Evolutionary conservation across 2,888 invertebrate genomes (phyloP), one percentile per base, ranked within the genome.

Genomic region (Idaea aversata): DNA sequence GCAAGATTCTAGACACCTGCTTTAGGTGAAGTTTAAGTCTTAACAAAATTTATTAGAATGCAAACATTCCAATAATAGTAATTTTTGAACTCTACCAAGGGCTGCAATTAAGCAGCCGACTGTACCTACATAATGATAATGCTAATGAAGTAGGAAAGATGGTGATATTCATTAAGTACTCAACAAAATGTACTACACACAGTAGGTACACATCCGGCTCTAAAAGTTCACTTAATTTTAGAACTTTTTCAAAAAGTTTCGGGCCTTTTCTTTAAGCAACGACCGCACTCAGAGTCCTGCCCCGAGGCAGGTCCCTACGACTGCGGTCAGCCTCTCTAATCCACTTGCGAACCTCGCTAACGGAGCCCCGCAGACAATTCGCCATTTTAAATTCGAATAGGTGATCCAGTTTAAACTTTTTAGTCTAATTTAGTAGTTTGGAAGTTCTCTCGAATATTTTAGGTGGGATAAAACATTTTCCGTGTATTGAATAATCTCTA

Each of bases 351-450:
- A 72, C 77, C 63, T 70, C 70, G 66, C 70, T 70, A 71, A 68
- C 68, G 68, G 76, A 72, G 75, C 77, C 73, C 75, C 75, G 72
- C 77, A 73, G 76, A 79, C 83, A 89, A 87, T 88, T 90, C 88
- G 84, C 84, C 83, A 85, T 87, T 91, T 90, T 88, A 90, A 91
- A 92, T 89, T 85, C 79, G 82, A 79, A 86, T 85, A 85, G 85
- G 87, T 87, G 90, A 91, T 90, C 88, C 86, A 83, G 84, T 91
- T 91, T 86, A 83, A 90, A 91, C 83, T 91, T 89, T 59, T 82
- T 77, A 83, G 82, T 85, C 81, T 84, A 86, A 88, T 88, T 89
- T 87, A 75, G 78, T 86, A 88, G 85, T 88, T 88, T 68, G 57
- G 65, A 72, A 71, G 69, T 72, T 68, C 74, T 67, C 63, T 72